phyloP scores from a whole-genome alignment of 2,888 invertebrate genomes.

The Poecilobothrus nobilitatus region DNA sequence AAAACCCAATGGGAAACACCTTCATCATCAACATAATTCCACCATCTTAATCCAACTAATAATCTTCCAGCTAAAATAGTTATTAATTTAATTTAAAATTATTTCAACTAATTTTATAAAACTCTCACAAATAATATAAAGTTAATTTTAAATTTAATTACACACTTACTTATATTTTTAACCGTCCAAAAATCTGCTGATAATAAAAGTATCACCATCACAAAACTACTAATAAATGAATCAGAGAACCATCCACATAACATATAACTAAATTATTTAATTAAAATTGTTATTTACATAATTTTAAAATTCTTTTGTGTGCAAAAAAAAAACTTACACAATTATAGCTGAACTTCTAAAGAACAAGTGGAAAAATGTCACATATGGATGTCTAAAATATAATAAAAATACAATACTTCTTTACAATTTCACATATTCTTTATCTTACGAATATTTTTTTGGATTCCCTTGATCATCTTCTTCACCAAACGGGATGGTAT shows the following conservation, averaged over 20 bases:
- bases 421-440: conserved; percentile 20
- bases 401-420: conserved; percentile 27
- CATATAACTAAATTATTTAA: conserved; percentile 66
- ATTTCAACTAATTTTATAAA: too few species aligned
- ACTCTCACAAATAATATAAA: too few species aligned
- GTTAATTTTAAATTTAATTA: too few species aligned
- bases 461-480: conserved; percentile 54
- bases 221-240: conserved; percentile 94
- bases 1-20: conserved; percentile 98
- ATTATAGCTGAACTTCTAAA: conserved; percentile 2
- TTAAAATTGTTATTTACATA: not conserved
- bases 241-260: conserved; percentile 82
- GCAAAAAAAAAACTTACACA: conserved; percentile 2
- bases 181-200: conserved; percentile 99
- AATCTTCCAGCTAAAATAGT: conserved; percentile 64
- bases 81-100: too few species aligned
- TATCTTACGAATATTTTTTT: conserved; percentile 40
- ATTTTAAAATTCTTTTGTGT: not conserved
- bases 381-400: conserved; percentile 74
- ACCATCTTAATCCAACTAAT: conserved; percentile 94
- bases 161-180: conserved; percentile 49
- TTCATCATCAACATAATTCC: conserved; percentile 98
- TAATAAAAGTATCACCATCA: conserved; percentile 76
- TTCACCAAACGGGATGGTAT: conserved; percentile 78
- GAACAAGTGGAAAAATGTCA: conserved; percentile 50